phyloP scores from a whole-genome alignment of 2,888 invertebrate species.

The Mythimna impura region DNA sequence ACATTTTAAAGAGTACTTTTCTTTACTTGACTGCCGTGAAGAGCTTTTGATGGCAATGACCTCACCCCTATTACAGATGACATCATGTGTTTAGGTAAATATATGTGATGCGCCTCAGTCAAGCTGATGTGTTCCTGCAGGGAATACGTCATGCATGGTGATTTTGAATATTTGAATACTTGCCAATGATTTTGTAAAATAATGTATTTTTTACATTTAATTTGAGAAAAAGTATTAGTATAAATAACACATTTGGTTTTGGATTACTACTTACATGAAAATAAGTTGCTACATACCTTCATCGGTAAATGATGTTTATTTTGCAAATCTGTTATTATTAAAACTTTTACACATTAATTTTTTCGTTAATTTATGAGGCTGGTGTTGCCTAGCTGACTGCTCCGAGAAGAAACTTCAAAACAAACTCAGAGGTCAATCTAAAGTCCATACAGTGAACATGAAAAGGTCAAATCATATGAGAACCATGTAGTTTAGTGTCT shows the following conservation, averaged over 20 bases:
- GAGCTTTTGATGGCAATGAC: background rate
- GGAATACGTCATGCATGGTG: background rate
- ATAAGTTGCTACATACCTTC: background rate
- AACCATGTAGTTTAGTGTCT: no score
- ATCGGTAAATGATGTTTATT: background rate
- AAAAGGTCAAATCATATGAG: no score
- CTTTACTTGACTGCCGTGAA: no score
- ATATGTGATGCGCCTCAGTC: background rate
- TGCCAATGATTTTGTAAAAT: background rate
- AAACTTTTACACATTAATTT: no score
- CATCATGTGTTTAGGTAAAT: background rate
- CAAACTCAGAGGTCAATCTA: no score
- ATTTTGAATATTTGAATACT: background rate
- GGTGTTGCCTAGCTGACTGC: no score
- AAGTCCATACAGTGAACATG: no score
- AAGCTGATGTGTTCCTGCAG: background rate
- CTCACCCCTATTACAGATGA: background rate
- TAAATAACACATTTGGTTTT: background rate
- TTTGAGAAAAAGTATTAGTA: background rate
- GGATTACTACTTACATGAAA: background rate
- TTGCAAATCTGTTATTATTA: no score
- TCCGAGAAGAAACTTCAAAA: no score
- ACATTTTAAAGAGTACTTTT: no score
- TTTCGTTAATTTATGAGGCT: no score
- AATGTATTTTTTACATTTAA: background rate